phyloP scores from a whole-genome alignment of 1,140 invertebrate genomes.

The Dendrolimus punctatus region DNA sequence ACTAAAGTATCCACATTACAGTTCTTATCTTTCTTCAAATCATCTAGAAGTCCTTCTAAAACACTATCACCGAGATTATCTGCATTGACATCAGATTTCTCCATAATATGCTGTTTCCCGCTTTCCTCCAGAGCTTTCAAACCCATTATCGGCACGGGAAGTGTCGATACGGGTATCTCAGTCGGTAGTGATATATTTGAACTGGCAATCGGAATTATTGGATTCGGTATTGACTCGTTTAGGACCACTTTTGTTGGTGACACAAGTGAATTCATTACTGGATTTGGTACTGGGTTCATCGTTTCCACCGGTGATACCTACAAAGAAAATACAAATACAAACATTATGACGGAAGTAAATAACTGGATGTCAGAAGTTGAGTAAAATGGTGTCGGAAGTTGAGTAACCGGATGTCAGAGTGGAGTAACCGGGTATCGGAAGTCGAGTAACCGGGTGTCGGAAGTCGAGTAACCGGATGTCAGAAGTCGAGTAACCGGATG shows the following conservation, averaged over 20 bases:
- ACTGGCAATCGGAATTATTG: conserved; percentile 71
- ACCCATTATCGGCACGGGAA: conserved; percentile 65
- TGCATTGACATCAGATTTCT: conserved; percentile 27
- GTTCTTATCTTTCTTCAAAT: conserved; percentile 52
- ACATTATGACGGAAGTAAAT: too few species aligned
- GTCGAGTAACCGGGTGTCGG: too few species aligned
- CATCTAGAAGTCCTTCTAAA: conserved; percentile 40
- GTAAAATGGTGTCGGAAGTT: too few species aligned
- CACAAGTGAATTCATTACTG: conserved; percentile 90
- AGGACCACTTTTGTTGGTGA: conserved; percentile 88
- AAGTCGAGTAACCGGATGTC: too few species aligned
- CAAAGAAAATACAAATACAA: not conserved
- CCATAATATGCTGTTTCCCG: conserved; percentile 23
- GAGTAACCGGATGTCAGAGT: too few species aligned
- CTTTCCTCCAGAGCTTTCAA: conserved; percentile 51
- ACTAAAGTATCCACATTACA: conserved; percentile 45
- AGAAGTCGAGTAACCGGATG: too few species aligned
- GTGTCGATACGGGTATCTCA: conserved; percentile 68
- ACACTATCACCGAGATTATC: conserved; percentile 35
- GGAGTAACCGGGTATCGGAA: too few species aligned
- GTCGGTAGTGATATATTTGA: conserved; percentile 72
- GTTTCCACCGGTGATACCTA: conserved; percentile 75
- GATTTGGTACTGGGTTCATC: conserved; percentile 77
- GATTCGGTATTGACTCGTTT: conserved; percentile 79
- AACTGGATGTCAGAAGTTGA: too few species aligned